Percentiles rank a stretch among this genome's conserved stretches.
Evolutionary conservation across 2,888 invertebrate species (phyloP).

Genomic region (Drosophila tanythrix): DNA sequence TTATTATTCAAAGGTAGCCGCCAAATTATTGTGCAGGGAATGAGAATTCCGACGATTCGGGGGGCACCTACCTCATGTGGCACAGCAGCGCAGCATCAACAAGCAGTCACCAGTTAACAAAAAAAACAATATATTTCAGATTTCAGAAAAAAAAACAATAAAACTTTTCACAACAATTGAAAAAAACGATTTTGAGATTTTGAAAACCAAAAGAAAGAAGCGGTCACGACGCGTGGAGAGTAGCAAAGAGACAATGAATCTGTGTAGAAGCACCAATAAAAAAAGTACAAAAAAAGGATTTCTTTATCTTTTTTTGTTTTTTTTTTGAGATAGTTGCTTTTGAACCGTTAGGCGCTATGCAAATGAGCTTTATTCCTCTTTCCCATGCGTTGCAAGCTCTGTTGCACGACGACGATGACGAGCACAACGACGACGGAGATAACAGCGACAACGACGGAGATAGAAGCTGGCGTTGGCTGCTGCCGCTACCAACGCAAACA

Average conservation of each 20-base stretch:
- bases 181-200: conserved; percentile 21
- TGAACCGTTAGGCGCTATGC: conserved; percentile 50
- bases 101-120: conserved; percentile 28
- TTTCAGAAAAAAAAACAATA: not conserved
- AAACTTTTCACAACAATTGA: not conserved
- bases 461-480: conserved; percentile 43
- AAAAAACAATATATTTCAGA: conserved; percentile 1
- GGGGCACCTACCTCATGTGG: conserved; percentile 46
- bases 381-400: conserved; percentile 53
- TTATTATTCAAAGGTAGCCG: conserved; percentile 34
- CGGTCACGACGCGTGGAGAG: conserved; percentile 18
- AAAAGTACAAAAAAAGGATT: conserved; percentile 36
- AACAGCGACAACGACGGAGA: conserved; percentile 13
- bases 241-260: conserved; percentile 21
- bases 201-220: not conserved
- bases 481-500: conserved; percentile 27
- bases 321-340: conserved; percentile 30
- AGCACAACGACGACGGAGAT: conserved; percentile 10
- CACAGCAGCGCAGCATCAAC: conserved; percentile 45
- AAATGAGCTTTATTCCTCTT: conserved; percentile 52
- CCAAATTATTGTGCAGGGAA: conserved; percentile 38
- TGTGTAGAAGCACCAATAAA: conserved; percentile 38
- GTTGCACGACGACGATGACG: conserved; percentile 32
- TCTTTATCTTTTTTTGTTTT: conserved; percentile 8
- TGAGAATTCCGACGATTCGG: not conserved